These are phyloP conservation scores for Peromyscus polionotus DNA, from an alignment of 2,113 vertebrate species.

Conservation along the genomic window DNA sequence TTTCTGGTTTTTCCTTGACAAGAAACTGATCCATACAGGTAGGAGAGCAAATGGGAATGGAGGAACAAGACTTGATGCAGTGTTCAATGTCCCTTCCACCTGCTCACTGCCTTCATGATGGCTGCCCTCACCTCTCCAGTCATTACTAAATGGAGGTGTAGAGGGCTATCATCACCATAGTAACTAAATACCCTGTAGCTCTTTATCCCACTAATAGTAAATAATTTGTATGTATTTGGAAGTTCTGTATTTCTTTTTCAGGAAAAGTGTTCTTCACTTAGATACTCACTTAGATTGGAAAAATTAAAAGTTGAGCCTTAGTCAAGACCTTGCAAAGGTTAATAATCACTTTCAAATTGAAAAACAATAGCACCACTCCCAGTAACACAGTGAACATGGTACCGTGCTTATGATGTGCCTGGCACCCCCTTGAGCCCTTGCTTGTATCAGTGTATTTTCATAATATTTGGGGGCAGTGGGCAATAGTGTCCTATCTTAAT, in stretches of 20 bases:
- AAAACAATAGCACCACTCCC: accelerated
- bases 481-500: not conserved
- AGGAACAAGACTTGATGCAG: not conserved
- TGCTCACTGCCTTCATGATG: not conserved
- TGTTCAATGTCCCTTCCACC: not conserved
- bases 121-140: not conserved
- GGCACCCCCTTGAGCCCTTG: not conserved
- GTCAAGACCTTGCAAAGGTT: not conserved
- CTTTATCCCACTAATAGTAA: not conserved
- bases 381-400: accelerated
- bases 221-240: not conserved
- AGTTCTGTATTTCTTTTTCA: not conserved
- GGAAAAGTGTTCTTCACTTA: not conserved
- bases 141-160: not conserved
- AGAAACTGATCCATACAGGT: not conserved
- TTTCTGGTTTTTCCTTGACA: not conserved
- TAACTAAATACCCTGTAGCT: accelerated
- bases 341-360: not conserved
- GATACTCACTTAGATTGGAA: not conserved
- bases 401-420: accelerated
- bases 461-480: accelerated
- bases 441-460: accelerated
- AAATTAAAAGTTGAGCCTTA: not conserved
- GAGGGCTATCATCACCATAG: accelerated
- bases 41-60: not conserved